phyloP scores from a whole-genome alignment of 23 tunicate species.

The Styela plicata region DNA sequence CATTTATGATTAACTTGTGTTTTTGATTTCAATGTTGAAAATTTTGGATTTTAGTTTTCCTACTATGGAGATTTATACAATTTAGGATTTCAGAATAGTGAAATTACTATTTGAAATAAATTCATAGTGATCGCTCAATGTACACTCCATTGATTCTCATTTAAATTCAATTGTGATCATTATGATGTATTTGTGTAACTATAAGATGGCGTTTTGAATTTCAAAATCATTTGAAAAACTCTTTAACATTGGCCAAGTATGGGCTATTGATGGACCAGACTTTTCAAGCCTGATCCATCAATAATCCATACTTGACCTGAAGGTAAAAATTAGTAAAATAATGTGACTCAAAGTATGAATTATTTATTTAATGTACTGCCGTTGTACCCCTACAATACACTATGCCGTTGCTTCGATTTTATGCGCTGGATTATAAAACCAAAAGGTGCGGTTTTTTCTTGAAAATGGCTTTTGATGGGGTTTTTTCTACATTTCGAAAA shows the following conservation, averaged over 20 bases:
- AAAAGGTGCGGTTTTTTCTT: too few relatives aligned
- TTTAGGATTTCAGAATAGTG: too few relatives aligned
- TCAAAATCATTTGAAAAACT: background rate
- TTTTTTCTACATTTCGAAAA: too few relatives aligned
- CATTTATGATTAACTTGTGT: too few relatives aligned
- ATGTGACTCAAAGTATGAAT: background rate
- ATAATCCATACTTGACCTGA: background rate
- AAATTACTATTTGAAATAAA: too few relatives aligned
- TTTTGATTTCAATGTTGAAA: too few relatives aligned
- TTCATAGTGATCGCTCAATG: too few relatives aligned
- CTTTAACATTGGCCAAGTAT: background rate
- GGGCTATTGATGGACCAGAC: background rate
- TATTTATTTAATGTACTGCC: background rate
- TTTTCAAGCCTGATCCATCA: background rate
- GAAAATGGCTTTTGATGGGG: too few relatives aligned
- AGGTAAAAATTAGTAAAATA: background rate
- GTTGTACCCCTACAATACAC: background rate
- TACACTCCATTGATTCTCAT: background rate
- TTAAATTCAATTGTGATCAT: background rate
- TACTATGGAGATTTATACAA: too few relatives aligned
- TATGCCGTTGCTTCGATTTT: background rate
- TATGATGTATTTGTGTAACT: background rate
- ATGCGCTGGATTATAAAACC: background rate
- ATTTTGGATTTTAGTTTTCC: too few relatives aligned
- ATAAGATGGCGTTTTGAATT: background rate